phyloP scores from a whole-genome alignment of 2,888 invertebrate species.

The Nomada hirtipes region DNA sequence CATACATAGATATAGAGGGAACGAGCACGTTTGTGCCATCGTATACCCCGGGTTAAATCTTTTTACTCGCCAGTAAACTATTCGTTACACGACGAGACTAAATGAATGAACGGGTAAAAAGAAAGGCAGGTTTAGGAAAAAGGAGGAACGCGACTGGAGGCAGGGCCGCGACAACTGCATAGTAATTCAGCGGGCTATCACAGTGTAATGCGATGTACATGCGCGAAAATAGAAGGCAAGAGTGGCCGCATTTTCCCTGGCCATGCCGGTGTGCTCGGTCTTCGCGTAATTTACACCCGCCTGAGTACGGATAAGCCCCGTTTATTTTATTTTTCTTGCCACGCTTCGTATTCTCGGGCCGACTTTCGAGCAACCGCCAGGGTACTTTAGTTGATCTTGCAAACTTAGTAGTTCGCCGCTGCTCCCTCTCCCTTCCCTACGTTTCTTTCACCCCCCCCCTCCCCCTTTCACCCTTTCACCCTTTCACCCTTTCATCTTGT shows the following conservation, averaged over 20 bases:
- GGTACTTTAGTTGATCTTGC: constrained; percentile 70
- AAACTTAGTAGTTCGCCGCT: constrained; percentile 62
- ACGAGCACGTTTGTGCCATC: too few species aligned
- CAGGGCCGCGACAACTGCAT: constrained; percentile 29
- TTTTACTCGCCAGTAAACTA: not conserved
- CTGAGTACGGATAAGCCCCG: constrained; percentile 66
- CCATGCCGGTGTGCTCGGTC: constrained; percentile 33
- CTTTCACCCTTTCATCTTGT: too few species aligned
- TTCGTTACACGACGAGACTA: not conserved
- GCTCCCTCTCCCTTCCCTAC: not conserved
- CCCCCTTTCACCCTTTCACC: not conserved
- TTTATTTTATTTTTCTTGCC: constrained; percentile 71
- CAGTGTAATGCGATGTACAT: constrained; percentile 42
- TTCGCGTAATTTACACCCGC: constrained; percentile 67
- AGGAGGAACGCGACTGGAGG: not conserved
- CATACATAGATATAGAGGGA: too few species aligned
- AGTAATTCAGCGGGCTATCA: constrained; percentile 51
- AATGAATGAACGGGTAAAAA: constrained; percentile 3
- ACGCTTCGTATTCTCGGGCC: constrained; percentile 67
- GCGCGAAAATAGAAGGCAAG: constrained; percentile 60
- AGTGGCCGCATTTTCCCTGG: constrained; percentile 58
- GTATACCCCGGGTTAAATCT: too few species aligned
- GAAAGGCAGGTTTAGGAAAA: not conserved
- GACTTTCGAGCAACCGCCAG: constrained; percentile 61
- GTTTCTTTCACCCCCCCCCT: not conserved